These are phyloP conservation scores for Chanos chanos DNA, from an alignment of 2,797 vertebrate genomes.

Conservation along the genomic window DNA sequence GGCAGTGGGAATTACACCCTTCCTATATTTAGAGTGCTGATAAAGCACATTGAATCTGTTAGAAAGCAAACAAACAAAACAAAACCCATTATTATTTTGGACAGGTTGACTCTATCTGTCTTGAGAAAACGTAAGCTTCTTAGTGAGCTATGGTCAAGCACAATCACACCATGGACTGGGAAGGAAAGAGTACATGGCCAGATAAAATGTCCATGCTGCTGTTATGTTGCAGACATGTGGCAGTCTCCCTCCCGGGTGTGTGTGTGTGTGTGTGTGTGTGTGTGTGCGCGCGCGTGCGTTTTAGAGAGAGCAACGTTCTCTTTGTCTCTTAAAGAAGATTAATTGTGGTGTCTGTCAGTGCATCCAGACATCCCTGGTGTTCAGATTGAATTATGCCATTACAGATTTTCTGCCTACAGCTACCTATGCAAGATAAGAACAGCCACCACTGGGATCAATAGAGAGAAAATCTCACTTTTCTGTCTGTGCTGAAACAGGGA, in stretches of 20 bases:
- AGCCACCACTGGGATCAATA: constrained; percentile 35
- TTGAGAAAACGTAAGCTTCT: too few relatives aligned
- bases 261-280: not conserved
- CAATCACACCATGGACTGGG: not conserved
- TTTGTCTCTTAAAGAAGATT: constrained; percentile 40
- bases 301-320: constrained; percentile 21
- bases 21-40: too few relatives aligned
- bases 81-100: too few relatives aligned
- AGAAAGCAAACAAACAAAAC: too few relatives aligned
- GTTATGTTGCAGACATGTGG: not conserved
- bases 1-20: too few relatives aligned
- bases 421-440: constrained; percentile 21
- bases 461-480: constrained; percentile 28
- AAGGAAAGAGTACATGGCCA: not conserved
- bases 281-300: too few relatives aligned
- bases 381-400: constrained; percentile 41
- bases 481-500: not conserved
- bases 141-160: too few relatives aligned
- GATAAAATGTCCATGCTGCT: not conserved
- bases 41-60: too few relatives aligned
- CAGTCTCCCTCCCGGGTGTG: not conserved
- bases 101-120: too few relatives aligned
- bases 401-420: constrained; percentile 30
- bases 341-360: constrained; percentile 19
- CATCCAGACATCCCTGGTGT: constrained; percentile 35